A percentile compares a stretch with the other conserved stretches of the same genome.
These are phyloP conservation scores for Maniola jurtina DNA, from an alignment of 1,140 invertebrate species.

Conservation along the genomic window DNA sequence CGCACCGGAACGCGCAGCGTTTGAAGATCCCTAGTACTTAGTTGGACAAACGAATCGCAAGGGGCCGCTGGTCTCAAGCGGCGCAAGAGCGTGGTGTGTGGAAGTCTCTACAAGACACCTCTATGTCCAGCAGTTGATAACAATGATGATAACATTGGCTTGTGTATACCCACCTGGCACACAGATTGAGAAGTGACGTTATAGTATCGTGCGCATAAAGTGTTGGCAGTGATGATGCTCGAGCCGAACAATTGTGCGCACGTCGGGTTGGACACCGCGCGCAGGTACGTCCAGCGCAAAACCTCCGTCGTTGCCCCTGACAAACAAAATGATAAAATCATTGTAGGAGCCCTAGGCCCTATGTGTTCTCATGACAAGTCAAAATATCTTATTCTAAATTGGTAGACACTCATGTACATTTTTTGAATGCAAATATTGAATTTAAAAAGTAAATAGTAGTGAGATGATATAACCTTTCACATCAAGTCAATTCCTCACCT, in stretches of 20 bases:
- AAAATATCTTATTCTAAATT: no score
- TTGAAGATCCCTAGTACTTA: no score
- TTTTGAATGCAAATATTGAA: no score
- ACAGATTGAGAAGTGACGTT: conserved; percentile 67
- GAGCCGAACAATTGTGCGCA: conserved; percentile 41
- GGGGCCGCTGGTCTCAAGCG: no score
- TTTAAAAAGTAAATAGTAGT: no score
- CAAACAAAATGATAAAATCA: not conserved
- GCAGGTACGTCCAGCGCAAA: conserved; percentile 59
- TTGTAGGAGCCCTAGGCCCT: no score
- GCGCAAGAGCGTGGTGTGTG: not conserved
- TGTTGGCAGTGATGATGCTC: conserved; percentile 40
- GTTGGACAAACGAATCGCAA: no score
- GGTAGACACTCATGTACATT: no score
- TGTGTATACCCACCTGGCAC: conserved; percentile 45
- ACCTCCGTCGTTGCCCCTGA: conserved; percentile 41
- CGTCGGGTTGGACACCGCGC: conserved; percentile 37
- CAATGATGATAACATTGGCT: not conserved
- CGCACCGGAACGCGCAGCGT: no score
- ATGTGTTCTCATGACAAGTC: no score
- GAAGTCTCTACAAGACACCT: conserved; percentile 16
- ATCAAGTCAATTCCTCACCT: no score
- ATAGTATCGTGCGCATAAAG: conserved; percentile 55
- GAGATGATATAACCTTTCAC: no score
- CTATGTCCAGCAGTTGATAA: conserved; percentile 38